A percentile compares a stretch with the other conserved stretches of the same genome.
These are phyloP conservation scores for Clarias fuscus DNA, from an alignment of 2,797 vertebrate species.

Conservation along the genomic window DNA sequence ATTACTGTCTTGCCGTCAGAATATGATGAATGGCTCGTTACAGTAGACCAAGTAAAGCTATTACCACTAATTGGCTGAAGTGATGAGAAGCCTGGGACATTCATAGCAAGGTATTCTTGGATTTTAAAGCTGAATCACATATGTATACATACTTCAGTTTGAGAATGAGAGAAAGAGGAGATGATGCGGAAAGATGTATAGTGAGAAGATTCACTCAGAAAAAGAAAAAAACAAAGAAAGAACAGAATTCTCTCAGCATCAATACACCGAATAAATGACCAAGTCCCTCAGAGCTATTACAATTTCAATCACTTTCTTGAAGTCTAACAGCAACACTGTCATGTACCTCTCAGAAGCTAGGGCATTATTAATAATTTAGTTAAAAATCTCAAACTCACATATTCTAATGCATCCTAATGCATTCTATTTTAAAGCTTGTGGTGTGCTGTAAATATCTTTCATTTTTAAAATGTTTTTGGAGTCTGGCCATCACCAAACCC, in stretches of 20 bases:
- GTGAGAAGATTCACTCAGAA: neutral
- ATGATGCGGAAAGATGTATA: neutral
- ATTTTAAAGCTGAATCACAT: conserved; percentile 8
- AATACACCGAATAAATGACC: conserved; percentile 21
- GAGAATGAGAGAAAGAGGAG: neutral
- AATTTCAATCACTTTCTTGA: conserved; percentile 15
- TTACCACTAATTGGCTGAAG: conserved; percentile 28
- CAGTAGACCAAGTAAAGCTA: conserved; percentile 27
- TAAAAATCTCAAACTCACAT: conserved; percentile 9
- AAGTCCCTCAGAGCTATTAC: conserved; percentile 21
- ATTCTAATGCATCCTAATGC: neutral
- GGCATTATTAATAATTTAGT: conserved; percentile 31
- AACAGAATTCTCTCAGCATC: neutral
- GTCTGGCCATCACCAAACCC: neutral
- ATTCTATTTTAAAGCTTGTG: conserved; percentile 17
- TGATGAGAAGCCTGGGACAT: conserved; percentile 28
- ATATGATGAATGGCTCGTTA: conserved; percentile 32
- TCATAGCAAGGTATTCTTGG: conserved; percentile 12
- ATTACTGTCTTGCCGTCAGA: conserved; percentile 1
- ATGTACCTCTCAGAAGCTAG: neutral
- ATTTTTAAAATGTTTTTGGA: neutral
- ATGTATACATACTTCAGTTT: neutral
- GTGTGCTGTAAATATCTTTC: neutral
- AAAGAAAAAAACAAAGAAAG: neutral
- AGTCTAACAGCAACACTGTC: conserved; percentile 22